These are phyloP conservation scores for Phyllotreta striolata DNA, from an alignment of 2,888 invertebrate species.

Conservation along the genomic window DNA sequence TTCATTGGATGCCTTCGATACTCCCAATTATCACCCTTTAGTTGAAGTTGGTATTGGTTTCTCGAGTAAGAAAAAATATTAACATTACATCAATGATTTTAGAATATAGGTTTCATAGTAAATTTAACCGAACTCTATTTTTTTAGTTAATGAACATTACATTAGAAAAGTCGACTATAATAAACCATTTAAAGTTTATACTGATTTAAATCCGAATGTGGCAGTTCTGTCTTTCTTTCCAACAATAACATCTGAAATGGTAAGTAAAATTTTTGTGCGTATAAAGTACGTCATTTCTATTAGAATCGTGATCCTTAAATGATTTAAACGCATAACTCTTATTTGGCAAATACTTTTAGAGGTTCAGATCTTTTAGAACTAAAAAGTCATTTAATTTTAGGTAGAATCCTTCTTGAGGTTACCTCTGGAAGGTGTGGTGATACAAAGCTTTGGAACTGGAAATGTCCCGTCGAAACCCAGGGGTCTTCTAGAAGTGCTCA, in stretches of 20 bases:
- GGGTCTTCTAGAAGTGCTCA: constrained; percentile 80
- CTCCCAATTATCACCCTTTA: constrained; percentile 86
- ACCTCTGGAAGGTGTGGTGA: constrained; percentile 79
- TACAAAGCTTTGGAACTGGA: constrained; percentile 93
- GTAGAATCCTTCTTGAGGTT: constrained; percentile 76
- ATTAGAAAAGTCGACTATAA: constrained; percentile 32
- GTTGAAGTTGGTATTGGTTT: constrained; percentile 85
- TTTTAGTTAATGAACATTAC: constrained; percentile 43
- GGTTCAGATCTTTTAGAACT: neutral
- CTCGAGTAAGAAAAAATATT: constrained; percentile 62
- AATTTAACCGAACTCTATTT: constrained; percentile 14
- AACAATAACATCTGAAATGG: constrained; percentile 82
- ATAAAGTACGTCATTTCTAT: constrained; percentile 3
- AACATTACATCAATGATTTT: neutral
- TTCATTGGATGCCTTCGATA: constrained; percentile 81
- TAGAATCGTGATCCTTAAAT: constrained; percentile 1
- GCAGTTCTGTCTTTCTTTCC: constrained; percentile 89
- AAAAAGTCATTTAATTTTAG: constrained; percentile 40
- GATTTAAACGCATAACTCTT: too few relatives aligned
- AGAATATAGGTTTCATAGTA: neutral
- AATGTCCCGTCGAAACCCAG: constrained; percentile 86
- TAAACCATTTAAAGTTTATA: constrained; percentile 65
- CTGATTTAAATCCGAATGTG: constrained; percentile 82
- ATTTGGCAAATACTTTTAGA: neutral
- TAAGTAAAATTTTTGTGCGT: constrained; percentile 39